Conservation (phyloP, 2,888 invertebrate genomes). For the Callosobruchus maculatus region DNA sequence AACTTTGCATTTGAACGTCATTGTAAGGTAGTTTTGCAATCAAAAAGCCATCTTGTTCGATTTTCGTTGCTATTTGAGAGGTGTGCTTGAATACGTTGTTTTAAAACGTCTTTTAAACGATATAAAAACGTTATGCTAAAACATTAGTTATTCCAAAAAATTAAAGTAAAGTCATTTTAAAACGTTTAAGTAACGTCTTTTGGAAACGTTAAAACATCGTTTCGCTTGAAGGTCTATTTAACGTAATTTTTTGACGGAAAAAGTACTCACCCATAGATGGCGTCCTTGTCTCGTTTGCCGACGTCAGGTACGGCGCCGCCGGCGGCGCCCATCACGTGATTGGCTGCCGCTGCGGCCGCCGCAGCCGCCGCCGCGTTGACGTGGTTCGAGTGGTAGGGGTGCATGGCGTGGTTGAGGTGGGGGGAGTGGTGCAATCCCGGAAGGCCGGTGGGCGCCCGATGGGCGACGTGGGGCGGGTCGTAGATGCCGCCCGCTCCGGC, state of each 20-base stretch:
- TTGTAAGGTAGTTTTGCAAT: too few relatives aligned
- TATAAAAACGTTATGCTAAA: too few relatives aligned
- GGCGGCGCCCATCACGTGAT: constrained; percentile 79
- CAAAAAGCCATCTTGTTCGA: too few relatives aligned
- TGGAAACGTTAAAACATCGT: not conserved
- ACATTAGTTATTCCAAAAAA: too few relatives aligned
- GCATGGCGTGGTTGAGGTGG: constrained; percentile 77
- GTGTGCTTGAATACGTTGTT: too few relatives aligned
- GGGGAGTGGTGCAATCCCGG: constrained; percentile 73
- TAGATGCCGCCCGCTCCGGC: constrained; percentile 63
- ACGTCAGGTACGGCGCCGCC: constrained; percentile 78
- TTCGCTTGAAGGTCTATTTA: not conserved
- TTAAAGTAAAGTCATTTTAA: too few relatives aligned
- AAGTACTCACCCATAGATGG: constrained; percentile 91
- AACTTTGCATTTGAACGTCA: too few relatives aligned
- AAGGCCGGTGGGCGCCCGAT: constrained; percentile 53
- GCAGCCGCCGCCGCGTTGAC: constrained; percentile 63
- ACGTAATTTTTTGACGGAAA: not conserved
- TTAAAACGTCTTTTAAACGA: too few relatives aligned
- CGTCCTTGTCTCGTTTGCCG: constrained; percentile 97
- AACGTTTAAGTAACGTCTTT: too few relatives aligned
- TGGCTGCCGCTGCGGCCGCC: constrained; percentile 62
- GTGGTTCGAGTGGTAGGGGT: constrained; percentile 73
- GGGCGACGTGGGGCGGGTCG: constrained; percentile 68
- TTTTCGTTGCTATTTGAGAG: too few relatives aligned